Percentiles rank a stretch among this genome's conserved stretches.
These are phyloP conservation scores for Pachyramphus minor DNA, from an alignment of 2,113 vertebrate species.

Conservation along the genomic window DNA sequence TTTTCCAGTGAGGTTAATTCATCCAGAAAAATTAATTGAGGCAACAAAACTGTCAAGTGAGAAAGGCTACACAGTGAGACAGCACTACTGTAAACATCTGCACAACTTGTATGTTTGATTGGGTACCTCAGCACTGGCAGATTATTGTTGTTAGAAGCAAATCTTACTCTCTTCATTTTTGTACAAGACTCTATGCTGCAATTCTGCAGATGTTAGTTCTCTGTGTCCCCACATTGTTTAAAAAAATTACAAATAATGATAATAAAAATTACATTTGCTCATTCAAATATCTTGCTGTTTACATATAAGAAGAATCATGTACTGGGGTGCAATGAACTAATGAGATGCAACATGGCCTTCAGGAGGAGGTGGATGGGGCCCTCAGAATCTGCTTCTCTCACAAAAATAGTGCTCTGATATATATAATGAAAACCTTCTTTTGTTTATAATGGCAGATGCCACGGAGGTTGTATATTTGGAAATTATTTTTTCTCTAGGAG, in stretches of 20 bases:
- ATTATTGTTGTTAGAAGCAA: not conserved
- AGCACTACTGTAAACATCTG: not conserved
- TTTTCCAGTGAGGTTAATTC: not conserved
- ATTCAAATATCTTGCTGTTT: not conserved
- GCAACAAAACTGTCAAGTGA: not conserved
- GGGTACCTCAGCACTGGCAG: not conserved
- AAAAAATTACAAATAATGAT: not conserved
- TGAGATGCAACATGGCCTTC: not conserved
- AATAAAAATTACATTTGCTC: not conserved
- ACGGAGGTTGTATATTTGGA: constrained; percentile 10
- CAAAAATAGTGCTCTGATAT: not conserved
- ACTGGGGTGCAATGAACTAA: not conserved
- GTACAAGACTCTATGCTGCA: not conserved
- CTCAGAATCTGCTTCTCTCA: not conserved
- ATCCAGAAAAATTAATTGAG: not conserved
- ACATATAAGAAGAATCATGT: not conserved
- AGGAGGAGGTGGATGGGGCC: not conserved
- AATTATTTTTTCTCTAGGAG: constrained; percentile 2
- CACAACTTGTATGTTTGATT: not conserved
- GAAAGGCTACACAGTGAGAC: not conserved
- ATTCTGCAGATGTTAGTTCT: not conserved
- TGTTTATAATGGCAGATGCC: not conserved
- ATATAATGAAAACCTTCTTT: not conserved
- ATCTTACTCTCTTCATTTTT: not conserved
- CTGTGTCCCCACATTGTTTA: not conserved